Percentiles rank a stretch among this genome's conserved stretches.
These are phyloP conservation scores for Drosophila nikananu DNA, from an alignment of 1,140 invertebrate genomes.

Conservation along the genomic window DNA sequence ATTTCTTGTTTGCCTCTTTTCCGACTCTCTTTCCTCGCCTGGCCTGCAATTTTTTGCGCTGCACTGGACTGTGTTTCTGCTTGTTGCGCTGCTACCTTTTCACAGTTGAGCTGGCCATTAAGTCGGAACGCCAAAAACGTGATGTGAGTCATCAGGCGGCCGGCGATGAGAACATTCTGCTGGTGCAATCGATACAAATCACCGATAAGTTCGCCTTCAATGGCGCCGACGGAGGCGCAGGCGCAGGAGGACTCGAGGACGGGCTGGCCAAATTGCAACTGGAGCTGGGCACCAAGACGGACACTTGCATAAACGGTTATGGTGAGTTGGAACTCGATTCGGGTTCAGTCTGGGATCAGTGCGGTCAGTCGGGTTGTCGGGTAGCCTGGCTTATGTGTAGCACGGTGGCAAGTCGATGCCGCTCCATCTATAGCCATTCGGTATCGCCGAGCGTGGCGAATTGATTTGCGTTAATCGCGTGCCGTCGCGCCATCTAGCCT, in stretches of 20 bases:
- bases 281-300: slow-evolving; percentile 76
- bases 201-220: slow-evolving; percentile 97
- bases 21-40: slow-evolving; percentile 27
- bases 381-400: slow-evolving; percentile 28
- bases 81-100: slow-evolving; percentile 59
- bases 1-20: slow-evolving; percentile 57
- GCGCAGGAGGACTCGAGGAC: slow-evolving; percentile 46
- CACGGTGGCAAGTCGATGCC: slow-evolving; percentile 43
- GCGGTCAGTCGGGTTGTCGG: slow-evolving; percentile 22
- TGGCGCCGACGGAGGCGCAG: slow-evolving; percentile 79
- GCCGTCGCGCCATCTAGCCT: slow-evolving; percentile 58
- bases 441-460: slow-evolving; percentile 63
- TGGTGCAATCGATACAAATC: slow-evolving; percentile 97
- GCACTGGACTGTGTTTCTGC: slow-evolving; percentile 20
- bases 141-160: slow-evolving; percentile 85
- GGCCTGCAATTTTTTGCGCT: slow-evolving; percentile 31
- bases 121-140: slow-evolving; percentile 77
- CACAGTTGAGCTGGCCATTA: slow-evolving; percentile 75
- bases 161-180: slow-evolving; percentile 92
- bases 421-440: slow-evolving; percentile 26
- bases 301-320: slow-evolving; percentile 84
- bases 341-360: slow-evolving; percentile 23
- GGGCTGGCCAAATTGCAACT: slow-evolving; percentile 76
- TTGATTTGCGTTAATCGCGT: slow-evolving; percentile 78
- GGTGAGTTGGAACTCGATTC: slow-evolving; percentile 65